These are phyloP conservation scores for Meloidogyne chitwoodi DNA, from an alignment of 1,140 invertebrate species.

Conservation along the genomic window DNA sequence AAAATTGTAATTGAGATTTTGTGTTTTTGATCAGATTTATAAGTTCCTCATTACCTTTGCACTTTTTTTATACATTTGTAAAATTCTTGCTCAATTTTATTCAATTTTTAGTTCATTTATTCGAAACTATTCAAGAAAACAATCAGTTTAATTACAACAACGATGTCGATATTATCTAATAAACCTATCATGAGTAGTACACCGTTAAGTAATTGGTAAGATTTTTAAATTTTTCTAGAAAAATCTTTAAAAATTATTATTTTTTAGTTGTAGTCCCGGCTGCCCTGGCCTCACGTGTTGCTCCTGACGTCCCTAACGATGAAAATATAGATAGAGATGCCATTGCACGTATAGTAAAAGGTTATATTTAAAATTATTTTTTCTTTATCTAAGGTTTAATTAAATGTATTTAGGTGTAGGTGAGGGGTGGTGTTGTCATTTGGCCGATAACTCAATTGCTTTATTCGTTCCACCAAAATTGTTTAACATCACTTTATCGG, in stretches of 20 bases:
- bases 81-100: neutral
- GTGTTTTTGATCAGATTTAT: no score
- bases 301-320: constrained; percentile 41
- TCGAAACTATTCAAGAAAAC: neutral
- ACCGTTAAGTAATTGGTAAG: constrained; percentile 28
- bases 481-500: constrained; percentile 10
- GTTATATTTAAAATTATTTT: constrained; percentile 12
- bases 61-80: no score
- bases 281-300: constrained; percentile 44
- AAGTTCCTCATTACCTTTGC: no score
- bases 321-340: constrained; percentile 30
- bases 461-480: constrained; percentile 38
- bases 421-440: constrained; percentile 44
- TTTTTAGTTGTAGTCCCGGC: constrained; percentile 43
- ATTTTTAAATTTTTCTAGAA: neutral
- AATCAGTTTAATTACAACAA: neutral
- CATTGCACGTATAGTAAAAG: constrained; percentile 40
- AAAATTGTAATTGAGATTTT: no score
- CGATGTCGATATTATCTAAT: constrained; percentile 29
- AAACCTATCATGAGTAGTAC: constrained; percentile 23
- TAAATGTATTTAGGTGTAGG: constrained; percentile 30
- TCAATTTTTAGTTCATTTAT: neutral
- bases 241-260: neutral
- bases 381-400: constrained; percentile 12
- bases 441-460: constrained; percentile 35